phyloP scores from a whole-genome alignment of 1,140 invertebrate genomes.

The Bombus picipes region DNA sequence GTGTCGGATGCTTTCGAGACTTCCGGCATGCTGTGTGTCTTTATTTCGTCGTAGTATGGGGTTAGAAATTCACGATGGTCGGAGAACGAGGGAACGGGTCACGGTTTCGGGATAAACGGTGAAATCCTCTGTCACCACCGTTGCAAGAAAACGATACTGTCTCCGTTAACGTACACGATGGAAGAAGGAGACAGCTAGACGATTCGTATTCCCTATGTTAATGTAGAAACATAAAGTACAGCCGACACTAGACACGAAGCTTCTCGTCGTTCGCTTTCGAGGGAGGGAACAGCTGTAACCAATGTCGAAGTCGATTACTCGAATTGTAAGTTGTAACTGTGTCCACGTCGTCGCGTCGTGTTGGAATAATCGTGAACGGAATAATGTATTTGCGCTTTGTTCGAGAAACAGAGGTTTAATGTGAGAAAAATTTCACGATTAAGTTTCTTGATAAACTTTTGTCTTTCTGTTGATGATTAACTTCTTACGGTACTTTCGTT shows the following conservation, averaged over 20 bases:
- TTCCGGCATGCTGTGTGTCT: conserved; percentile 34
- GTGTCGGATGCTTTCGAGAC: conserved; percentile 18
- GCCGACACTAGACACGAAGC: conserved; percentile 55
- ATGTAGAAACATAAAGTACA: conserved; percentile 74
- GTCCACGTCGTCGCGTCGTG: neutral
- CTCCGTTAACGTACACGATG: conserved; percentile 42
- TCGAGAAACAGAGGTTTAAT: no score
- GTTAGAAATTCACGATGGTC: neutral
- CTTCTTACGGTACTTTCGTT: no score
- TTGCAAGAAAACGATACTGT: conserved; percentile 56
- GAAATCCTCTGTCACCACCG: conserved; percentile 68
- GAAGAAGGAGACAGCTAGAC: conserved; percentile 3
- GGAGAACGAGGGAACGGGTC: neutral
- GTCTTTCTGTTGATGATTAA: no score
- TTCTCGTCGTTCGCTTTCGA: conserved; percentile 56
- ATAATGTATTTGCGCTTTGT: neutral
- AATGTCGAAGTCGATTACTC: conserved; percentile 64
- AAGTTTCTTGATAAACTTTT: no score
- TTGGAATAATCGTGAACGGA: neutral
- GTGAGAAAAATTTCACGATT: no score
- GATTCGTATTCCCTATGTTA: conserved; percentile 77
- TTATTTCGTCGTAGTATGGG: no score
- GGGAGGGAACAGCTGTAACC: conserved; percentile 73
- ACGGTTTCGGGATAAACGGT: conserved; percentile 40
- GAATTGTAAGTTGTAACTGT: conserved; percentile 17